Conservation (phyloP, 2,113 vertebrate species). For the Columba livia region DNA sequence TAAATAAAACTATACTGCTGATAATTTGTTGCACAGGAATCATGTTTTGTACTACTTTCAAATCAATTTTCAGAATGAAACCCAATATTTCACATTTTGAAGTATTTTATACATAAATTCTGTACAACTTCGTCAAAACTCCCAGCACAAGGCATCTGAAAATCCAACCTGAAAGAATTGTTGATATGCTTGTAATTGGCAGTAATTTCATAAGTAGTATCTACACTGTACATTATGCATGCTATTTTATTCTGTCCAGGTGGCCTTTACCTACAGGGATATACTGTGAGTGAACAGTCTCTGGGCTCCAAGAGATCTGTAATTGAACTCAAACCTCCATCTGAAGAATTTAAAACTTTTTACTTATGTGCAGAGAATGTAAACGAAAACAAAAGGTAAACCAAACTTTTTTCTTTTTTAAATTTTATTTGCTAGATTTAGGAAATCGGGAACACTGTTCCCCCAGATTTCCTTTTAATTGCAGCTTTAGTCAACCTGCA, state of each 20-base stretch:
- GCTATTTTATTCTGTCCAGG: conserved; percentile 67
- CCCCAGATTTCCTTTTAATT: not conserved
- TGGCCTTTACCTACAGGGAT: conserved; percentile 90
- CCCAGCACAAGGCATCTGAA: not conserved
- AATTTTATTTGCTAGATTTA: not conserved
- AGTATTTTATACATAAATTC: not conserved
- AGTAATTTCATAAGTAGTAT: not conserved
- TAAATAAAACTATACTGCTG: not conserved
- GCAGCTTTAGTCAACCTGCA: not conserved
- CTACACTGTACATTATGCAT: not conserved
- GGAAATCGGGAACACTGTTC: not conserved
- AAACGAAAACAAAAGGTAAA: conserved; percentile 88
- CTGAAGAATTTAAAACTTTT: conserved; percentile 91
- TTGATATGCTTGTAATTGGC: not conserved
- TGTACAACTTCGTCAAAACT: not conserved
- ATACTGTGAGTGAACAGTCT: conserved; percentile 83
- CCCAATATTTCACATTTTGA: not conserved
- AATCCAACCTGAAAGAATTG: not conserved
- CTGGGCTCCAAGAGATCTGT: conserved; percentile 83
- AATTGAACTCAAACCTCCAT: conserved; percentile 87
- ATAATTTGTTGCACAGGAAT: not conserved
- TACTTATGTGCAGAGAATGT: conserved; percentile 86
- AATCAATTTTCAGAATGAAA: not conserved
- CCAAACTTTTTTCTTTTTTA: not conserved
- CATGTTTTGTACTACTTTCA: not conserved